A percentile compares a stretch with the other conserved stretches of the same genome.
Conservation (phyloP, 2,113 vertebrate genomes). For the Ageneiosus marmoratus region DNA sequence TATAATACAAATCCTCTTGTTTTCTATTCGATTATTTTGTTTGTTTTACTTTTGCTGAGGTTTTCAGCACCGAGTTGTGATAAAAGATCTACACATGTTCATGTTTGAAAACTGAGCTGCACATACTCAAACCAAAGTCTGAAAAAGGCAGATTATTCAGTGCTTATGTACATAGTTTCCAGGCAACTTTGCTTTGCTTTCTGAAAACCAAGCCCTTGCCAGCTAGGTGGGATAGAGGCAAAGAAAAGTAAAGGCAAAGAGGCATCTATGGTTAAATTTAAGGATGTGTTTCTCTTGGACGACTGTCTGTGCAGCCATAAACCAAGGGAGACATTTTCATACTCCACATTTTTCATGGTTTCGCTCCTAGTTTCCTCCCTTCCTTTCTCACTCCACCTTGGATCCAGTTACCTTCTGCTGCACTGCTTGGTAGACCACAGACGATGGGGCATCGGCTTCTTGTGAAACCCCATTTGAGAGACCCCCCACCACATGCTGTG, state of each 20-base stretch:
- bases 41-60: neutral
- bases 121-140: conserved; percentile 67
- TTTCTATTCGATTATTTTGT: neutral
- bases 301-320: conserved; percentile 72
- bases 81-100: conserved; percentile 57
- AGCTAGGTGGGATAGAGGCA: conserved; percentile 69
- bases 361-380: conserved; percentile 78
- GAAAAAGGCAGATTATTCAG: conserved; percentile 72
- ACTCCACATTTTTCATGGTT: conserved; percentile 84
- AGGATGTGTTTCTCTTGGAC: conserved; percentile 84
- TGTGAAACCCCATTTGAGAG: conserved; percentile 50
- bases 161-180: conserved; percentile 77
- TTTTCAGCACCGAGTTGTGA: neutral
- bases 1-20: neutral
- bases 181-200: conserved; percentile 71
- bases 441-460: conserved; percentile 65
- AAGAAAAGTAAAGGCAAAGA: conserved; percentile 59
- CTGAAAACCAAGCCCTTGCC: conserved; percentile 63
- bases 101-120: conserved; percentile 62
- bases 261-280: conserved; percentile 82
- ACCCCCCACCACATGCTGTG: conserved; percentile 44
- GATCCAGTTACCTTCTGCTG: conserved; percentile 75
- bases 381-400: conserved; percentile 80
- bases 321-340: conserved; percentile 85
- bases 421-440: conserved; percentile 68